Percentiles rank a stretch among this genome's conserved stretches.
Conservation (phyloP, 2,113 vertebrate genomes). For the Daphoenositta chrysoptera region DNA sequence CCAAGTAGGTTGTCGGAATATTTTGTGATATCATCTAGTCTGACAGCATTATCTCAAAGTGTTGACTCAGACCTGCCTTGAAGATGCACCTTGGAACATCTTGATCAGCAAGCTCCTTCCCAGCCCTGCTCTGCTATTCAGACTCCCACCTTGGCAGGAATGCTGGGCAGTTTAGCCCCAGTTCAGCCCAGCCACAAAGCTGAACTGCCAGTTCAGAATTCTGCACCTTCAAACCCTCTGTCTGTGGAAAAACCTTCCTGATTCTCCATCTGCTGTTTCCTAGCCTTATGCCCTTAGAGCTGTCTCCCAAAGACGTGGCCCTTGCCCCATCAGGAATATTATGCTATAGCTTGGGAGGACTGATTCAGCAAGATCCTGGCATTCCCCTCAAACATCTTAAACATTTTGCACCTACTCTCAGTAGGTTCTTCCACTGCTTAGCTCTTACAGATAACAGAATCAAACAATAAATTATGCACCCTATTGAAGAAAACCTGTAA, state of each 20-base stretch:
- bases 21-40: neutral
- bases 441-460: neutral
- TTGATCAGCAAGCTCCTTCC: neutral
- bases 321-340: neutral
- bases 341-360: neutral
- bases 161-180: neutral
- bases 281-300: neutral
- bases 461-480: neutral
- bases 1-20: neutral
- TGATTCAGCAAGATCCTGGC: neutral
- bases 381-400: neutral
- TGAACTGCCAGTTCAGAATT: neutral
- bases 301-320: neutral
- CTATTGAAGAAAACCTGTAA: neutral
- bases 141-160: neutral
- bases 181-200: neutral
- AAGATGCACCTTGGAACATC: neutral
- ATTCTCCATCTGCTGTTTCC: neutral
- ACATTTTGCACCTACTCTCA: neutral
- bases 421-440: neutral
- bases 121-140: neutral
- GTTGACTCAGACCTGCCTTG: slow-evolving; percentile 11
- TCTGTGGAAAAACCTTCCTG: neutral
- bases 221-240: neutral
- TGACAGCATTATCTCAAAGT: neutral